Base-by-base conservation (phyloP, 2,888 invertebrate species). In the Lagria hirta region DNA sequence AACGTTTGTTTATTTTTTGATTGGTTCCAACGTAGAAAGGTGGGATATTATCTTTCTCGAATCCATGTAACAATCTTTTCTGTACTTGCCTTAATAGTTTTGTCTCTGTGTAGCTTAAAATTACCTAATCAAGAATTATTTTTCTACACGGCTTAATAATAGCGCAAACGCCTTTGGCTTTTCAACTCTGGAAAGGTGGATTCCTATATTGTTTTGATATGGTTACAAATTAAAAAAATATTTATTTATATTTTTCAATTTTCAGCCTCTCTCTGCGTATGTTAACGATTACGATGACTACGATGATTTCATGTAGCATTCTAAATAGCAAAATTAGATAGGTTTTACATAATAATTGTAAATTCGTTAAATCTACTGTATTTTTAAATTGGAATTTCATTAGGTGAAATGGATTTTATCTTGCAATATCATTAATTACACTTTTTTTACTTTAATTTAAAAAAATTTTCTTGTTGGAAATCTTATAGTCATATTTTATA, bases 251-350 rank as follows among this genome's bases (percentile, higher is more conserved):
- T n/a, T n/a, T n/a, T n/a, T n/a, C n/a, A n/a, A n/a, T n/a, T 72
- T 73, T 48, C 75, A 82, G 81, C 78, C 84, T 70, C 82, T 84
- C 66, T 83, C 82, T 58, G 75, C 79, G 42, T 82, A 83, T 54
- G 82, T 79, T 43, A 80, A 78, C 61, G 84, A 76, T 57, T 81
- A 79, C 48, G 86, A 86, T 42, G 69, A 69, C 13, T 70, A 46
- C 32, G 61, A 88, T 61, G 88, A 88, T 64, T 88, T 88, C 66
- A 88, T 88, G 86, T 88, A 86, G 76, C 76, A 68, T 56, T 35
- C 36, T 18, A 23, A 24, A 22, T 32, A 28, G 10, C n/a, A 6
- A 18, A 11, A 24, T 15, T 43, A 43, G 35, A 35, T 43, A 43
- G 33, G 32, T 18, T 32, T 37, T 47, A 27, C n/a, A n/a, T n/a